Conservation (phyloP, 2,113 vertebrate species). For the Phyllopteryx taeniolatus region DNA sequence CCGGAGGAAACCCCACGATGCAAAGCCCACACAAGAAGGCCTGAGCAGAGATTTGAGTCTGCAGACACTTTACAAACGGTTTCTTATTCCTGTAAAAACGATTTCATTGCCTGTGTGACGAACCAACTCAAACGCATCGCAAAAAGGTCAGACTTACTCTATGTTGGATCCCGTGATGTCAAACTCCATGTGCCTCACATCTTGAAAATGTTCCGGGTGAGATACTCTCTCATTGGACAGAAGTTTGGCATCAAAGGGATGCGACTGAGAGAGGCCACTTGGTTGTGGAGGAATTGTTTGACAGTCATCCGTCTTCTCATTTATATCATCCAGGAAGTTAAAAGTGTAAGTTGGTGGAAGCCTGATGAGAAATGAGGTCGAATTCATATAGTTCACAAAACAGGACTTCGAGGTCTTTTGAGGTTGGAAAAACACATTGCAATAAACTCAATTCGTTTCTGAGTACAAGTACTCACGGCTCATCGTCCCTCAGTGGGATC, state of each 20-base stretch:
- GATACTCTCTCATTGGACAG: slow-evolving; percentile 82
- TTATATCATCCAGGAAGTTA: slow-evolving; percentile 69
- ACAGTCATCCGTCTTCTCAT: not conserved
- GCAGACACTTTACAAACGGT: too few species aligned
- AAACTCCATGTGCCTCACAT: slow-evolving; percentile 88
- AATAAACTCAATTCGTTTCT: not conserved
- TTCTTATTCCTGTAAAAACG: too few species aligned
- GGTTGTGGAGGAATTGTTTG: not conserved
- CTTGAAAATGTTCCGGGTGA: slow-evolving; percentile 83
- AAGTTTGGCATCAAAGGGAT: slow-evolving; percentile 77
- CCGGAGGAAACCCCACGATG: too few species aligned
- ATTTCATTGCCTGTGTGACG: too few species aligned
- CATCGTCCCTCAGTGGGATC: slow-evolving; percentile 64
- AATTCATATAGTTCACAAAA: not conserved
- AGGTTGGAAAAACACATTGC: not conserved
- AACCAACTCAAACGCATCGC: not conserved
- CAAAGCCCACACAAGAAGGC: too few species aligned
- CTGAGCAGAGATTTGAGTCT: too few species aligned
- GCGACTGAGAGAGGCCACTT: slow-evolving; percentile 52
- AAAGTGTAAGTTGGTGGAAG: slow-evolving; percentile 81
- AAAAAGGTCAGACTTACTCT: slow-evolving; percentile 69
- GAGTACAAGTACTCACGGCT: slow-evolving; percentile 72
- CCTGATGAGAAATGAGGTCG: slow-evolving; percentile 54
- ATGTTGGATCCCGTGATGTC: slow-evolving; percentile 82
- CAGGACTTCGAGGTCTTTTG: not conserved